Conservation (phyloP, 2,113 vertebrate genomes). For the Peromyscus leucopus region DNA sequence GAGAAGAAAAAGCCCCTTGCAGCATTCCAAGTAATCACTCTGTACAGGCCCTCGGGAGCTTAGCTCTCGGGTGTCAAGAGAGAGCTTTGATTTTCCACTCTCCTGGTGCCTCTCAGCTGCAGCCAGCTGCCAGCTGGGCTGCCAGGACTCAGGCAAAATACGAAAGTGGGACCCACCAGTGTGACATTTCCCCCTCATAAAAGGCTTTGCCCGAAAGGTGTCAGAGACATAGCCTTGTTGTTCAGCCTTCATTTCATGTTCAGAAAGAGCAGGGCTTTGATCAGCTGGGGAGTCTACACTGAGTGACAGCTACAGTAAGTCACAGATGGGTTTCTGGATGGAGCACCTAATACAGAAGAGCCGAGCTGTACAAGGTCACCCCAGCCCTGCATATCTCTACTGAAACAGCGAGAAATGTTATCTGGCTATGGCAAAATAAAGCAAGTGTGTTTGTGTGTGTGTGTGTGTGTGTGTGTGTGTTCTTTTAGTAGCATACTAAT, state of each 20-base stretch:
- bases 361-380: constrained; percentile 15
- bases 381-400: not conserved
- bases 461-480: not conserved
- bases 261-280: constrained; percentile 62
- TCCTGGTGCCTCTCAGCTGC: not conserved
- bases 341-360: not conserved
- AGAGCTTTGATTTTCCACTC: constrained; percentile 58
- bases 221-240: constrained; percentile 32
- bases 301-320: constrained; percentile 61
- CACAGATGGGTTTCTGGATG: constrained; percentile 19
- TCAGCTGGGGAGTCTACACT: constrained; percentile 48
- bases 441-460: not conserved
- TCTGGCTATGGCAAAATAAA: not conserved
- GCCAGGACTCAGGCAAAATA: not conserved
- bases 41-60: constrained; percentile 30
- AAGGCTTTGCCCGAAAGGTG: constrained; percentile 63
- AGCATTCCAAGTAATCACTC: constrained; percentile 73
- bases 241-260: constrained; percentile 67
- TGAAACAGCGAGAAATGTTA: not conserved
- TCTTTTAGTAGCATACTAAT: not conserved
- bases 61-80: constrained; percentile 62
- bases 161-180: not conserved
- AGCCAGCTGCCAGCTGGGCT: constrained; percentile 15
- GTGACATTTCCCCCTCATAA: constrained; percentile 31
- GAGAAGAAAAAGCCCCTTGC: constrained; percentile 74